These are phyloP conservation scores for Perizoma affinitatum DNA, from an alignment of 2,888 invertebrate species.

Conservation along the genomic window DNA sequence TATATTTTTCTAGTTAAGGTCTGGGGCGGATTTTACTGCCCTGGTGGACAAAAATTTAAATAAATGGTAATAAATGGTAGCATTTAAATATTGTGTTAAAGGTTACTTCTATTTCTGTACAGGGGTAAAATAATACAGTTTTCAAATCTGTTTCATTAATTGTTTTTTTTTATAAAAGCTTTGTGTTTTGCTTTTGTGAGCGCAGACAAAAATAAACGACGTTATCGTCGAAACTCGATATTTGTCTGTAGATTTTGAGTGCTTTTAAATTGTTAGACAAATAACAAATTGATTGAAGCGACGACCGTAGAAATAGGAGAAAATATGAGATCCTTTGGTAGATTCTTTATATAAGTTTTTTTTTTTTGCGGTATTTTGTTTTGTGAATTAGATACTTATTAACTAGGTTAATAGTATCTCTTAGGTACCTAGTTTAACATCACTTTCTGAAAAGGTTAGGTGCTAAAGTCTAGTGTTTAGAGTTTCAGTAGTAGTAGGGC, in stretches of 20 bases:
- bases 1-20: too few species aligned
- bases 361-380: background rate
- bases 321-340: background rate
- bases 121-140: too few species aligned
- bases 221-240: slow-evolving; percentile 12
- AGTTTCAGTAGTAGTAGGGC: background rate
- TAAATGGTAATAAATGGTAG: too few species aligned
- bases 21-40: too few species aligned
- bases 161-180: background rate
- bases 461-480: background rate
- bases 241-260: slow-evolving; percentile 3
- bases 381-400: too few species aligned
- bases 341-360: background rate
- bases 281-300: slow-evolving; percentile 2
- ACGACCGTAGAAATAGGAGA: background rate
- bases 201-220: slow-evolving; percentile 8
- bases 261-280: slow-evolving; percentile 18
- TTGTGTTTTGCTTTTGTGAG: background rate
- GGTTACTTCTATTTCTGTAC: too few species aligned
- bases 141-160: background rate
- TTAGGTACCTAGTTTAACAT: too few species aligned
- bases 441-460: background rate
- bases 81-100: too few species aligned
- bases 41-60: too few species aligned
- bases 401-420: too few species aligned